Evolutionary conservation across 2,888 invertebrate species (phyloP).

Genomic region (Trichopria drosophilae): DNA sequence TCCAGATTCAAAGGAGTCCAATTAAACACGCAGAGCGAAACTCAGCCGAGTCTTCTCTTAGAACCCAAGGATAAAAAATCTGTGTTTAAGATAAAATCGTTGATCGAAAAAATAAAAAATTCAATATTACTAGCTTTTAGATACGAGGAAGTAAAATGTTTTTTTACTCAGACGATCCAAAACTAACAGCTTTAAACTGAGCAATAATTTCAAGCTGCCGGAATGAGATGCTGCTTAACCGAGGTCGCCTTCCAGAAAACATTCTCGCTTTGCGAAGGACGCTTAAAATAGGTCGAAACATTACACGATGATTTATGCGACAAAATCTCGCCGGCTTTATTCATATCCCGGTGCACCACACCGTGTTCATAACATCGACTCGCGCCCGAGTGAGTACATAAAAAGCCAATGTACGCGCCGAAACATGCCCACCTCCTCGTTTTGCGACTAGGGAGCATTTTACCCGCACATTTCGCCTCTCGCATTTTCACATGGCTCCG

Average conservation of each 20-base stretch:
- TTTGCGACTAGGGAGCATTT: conserved; percentile 26
- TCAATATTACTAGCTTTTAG: too few relatives aligned
- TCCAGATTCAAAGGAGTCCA: too few relatives aligned
- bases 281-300: conserved; percentile 21
- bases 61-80: too few relatives aligned
- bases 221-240: neutral
- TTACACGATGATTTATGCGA: conserved; percentile 50
- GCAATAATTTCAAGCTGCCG: neutral
- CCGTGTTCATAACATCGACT: conserved; percentile 12
- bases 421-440: conserved; percentile 22
- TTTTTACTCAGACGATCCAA: too few relatives aligned
- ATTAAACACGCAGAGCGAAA: too few relatives aligned
- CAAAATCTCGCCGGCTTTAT: conserved; percentile 54
- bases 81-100: too few relatives aligned
- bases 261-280: conserved; percentile 14
- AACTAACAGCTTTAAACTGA: too few relatives aligned
- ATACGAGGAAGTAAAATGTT: too few relatives aligned
- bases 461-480: too few relatives aligned
- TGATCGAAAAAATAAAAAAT: too few relatives aligned
- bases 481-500: too few relatives aligned
- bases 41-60: too few relatives aligned
- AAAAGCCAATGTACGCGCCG: conserved; percentile 42
- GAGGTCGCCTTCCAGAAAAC: neutral
- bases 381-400: conserved; percentile 40
- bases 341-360: conserved; percentile 36